These are phyloP conservation scores for Clivina fossor DNA, from an alignment of 2,888 invertebrate species.

Conservation along the genomic window DNA sequence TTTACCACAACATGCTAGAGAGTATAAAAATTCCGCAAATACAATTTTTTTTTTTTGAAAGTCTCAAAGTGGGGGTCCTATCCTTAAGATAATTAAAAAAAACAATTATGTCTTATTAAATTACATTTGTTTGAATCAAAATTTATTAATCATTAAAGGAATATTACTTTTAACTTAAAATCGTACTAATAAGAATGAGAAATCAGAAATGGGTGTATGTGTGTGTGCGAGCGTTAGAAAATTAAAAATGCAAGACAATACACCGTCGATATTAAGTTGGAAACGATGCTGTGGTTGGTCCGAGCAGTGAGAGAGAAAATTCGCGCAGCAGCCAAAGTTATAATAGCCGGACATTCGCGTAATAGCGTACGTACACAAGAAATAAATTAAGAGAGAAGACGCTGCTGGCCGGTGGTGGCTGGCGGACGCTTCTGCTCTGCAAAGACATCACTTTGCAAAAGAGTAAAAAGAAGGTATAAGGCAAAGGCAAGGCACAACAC, in stretches of 20 bases:
- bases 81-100: neutral
- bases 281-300: neutral
- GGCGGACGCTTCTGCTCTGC: constrained; percentile 18
- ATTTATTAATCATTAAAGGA: too few species aligned
- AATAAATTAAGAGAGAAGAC: constrained; percentile 30
- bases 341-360: constrained; percentile 28
- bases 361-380: constrained; percentile 29
- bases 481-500: neutral
- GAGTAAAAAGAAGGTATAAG: too few species aligned
- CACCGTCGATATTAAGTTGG: constrained; percentile 5
- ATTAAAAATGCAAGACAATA: constrained; percentile 18
- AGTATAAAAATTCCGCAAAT: too few species aligned
- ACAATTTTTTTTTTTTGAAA: too few species aligned
- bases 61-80: too few species aligned
- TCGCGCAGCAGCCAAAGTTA: neutral
- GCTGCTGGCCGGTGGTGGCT: too few species aligned
- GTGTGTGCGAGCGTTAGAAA: too few species aligned
- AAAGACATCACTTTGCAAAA: constrained; percentile 24
- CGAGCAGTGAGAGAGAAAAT: neutral
- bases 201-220: too few species aligned
- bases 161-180: too few species aligned
- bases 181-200: too few species aligned
- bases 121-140: too few species aligned
- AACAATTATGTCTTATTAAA: neutral
- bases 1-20: too few species aligned